These are phyloP conservation scores for Calyptomena viridis DNA, from an alignment of 2,113 vertebrate species.

Conservation along the genomic window DNA sequence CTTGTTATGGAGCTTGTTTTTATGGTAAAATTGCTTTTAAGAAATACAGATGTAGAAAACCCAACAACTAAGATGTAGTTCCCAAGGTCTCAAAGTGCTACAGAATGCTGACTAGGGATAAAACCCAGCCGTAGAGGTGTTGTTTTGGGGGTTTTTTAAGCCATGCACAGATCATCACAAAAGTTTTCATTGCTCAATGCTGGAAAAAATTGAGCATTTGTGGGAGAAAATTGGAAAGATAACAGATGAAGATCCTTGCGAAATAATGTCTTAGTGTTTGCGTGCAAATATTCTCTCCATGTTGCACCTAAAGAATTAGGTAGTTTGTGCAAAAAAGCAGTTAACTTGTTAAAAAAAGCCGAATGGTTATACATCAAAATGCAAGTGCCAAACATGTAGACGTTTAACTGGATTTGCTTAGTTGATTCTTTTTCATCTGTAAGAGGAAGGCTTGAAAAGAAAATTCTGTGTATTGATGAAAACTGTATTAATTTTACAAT, in stretches of 20 bases:
- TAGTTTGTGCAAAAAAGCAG: background rate
- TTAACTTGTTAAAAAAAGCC: background rate
- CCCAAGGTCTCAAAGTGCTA: background rate
- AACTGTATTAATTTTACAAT: background rate
- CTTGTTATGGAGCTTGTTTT: background rate
- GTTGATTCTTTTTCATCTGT: background rate
- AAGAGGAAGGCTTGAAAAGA: background rate
- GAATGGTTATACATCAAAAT: background rate
- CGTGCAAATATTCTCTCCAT: background rate
- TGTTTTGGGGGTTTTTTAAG: background rate
- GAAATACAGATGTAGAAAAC: background rate
- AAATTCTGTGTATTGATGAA: background rate
- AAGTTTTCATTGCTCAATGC: background rate
- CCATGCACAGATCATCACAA: background rate
- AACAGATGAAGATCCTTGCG: background rate
- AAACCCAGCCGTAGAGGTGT: accelerated
- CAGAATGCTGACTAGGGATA: background rate
- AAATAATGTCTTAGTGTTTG: background rate
- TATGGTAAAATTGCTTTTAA: background rate
- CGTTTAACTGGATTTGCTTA: background rate
- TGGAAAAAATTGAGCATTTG: background rate
- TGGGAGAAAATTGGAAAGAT: background rate
- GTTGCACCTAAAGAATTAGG: background rate
- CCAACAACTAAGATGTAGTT: background rate
- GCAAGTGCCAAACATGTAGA: background rate